Evolutionary conservation across 2,888 invertebrate genomes (phyloP).

Genomic region (Plebejus anna): DNA sequence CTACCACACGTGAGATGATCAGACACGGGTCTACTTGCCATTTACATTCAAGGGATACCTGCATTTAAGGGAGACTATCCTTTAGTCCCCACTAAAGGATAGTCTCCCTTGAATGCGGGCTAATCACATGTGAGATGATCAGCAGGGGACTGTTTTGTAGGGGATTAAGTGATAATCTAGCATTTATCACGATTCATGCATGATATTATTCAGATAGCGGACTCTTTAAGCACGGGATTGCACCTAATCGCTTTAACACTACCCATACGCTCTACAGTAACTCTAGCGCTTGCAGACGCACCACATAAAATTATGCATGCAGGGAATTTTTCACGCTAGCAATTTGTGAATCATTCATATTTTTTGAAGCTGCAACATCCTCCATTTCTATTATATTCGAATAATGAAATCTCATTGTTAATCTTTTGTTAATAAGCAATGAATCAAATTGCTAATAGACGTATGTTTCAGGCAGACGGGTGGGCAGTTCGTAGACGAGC

Average conservation of each 20-base stretch:
- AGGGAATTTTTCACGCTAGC: too few species aligned
- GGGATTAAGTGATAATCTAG: too few species aligned
- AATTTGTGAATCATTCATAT: too few species aligned
- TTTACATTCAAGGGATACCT: too few species aligned
- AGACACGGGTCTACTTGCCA: neutral
- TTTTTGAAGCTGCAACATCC: too few species aligned
- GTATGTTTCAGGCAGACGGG: conserved; percentile 71
- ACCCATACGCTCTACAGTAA: neutral
- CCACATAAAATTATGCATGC: neutral
- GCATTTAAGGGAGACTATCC: too few species aligned
- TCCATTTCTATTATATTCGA: too few species aligned
- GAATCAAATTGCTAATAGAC: conserved; percentile 31
- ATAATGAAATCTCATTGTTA: too few species aligned
- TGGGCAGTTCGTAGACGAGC: conserved; percentile 72
- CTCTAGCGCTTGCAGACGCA: neutral
- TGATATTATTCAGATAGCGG: too few species aligned
- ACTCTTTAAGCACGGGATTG: neutral
- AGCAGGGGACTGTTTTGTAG: too few species aligned
- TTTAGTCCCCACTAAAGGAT: neutral
- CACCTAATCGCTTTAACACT: neutral
- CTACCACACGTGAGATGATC: neutral
- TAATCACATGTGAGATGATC: neutral
- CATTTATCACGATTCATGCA: too few species aligned
- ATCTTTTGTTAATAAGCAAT: neutral
- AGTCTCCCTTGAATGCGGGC: neutral